Base-by-base conservation (phyloP, 2,113 vertebrate genomes). In the Forbesichthys agassizii region DNA sequence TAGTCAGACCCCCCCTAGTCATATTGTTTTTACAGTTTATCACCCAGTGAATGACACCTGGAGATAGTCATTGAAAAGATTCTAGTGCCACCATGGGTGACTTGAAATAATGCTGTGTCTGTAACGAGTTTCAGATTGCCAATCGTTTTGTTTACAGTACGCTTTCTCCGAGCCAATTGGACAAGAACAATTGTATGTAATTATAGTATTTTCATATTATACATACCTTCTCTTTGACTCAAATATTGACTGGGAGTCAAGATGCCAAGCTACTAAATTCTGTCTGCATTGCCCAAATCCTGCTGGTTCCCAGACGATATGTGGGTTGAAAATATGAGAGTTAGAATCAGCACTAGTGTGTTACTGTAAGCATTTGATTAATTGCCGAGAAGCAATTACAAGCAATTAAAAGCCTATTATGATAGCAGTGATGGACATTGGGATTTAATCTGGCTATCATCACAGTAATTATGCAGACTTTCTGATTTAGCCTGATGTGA, bases 401-500 rank as follows among this genome's bases (percentile, higher is more conserved):
- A 75, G 78, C 83, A 87, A 84, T 90, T 90, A 87, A 87, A 86
- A 75, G 79, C 49, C 75, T 67, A 84, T 89, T 81, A 88, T 64
- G 71, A 77, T 68, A 75, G 81, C 83, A 80, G 66, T 79, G 76
- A 81, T 84, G 85, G 80, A 80, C 83, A 82, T 65, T 76, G 14
- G 48, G 60, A 80, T 27, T 77, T 75, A 87, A 84, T 86, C 83
- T 83, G 69, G 73, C 73, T 72, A 77, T 86, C 87, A 87, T 80
- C 73, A 68, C 64, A 48, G 73, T 74, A 77, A 88, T 88, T 82
- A 84, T 49, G 33, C 8, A 82, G 53, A 62, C 73, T 75, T 80
- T 69, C 61, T 9, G 61, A 57, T 27, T 71, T 20, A 13, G 52
- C 20, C 16, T n/a, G 12, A 78, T 55, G 58, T 52, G 48, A 48